Conservation (phyloP, 2,888 invertebrate genomes). For the Plemyria rubiginata region DNA sequence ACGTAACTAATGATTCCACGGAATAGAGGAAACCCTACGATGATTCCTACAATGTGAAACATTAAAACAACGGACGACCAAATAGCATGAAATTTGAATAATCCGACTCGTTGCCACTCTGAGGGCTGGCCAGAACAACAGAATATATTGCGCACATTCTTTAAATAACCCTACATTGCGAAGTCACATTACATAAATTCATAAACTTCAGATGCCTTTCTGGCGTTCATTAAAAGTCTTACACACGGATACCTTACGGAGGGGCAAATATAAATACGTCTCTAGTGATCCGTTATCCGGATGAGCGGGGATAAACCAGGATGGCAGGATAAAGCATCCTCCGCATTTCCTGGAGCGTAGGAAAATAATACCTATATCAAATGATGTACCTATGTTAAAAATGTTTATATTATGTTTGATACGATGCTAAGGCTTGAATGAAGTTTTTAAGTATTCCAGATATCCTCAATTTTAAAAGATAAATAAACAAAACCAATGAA, state of each 20-base stretch:
- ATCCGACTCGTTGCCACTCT: slow-evolving; percentile 45
- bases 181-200: slow-evolving; percentile 11
- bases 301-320: slow-evolving; percentile 36
- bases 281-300: slow-evolving; percentile 38
- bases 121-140: slow-evolving; percentile 48
- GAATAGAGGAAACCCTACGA: too few species aligned
- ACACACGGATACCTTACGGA: slow-evolving; percentile 26
- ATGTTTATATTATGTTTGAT: background rate
- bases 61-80: slow-evolving; percentile 55
- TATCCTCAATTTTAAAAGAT: too few species aligned
- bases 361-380: slow-evolving; percentile 25
- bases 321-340: slow-evolving; percentile 25
- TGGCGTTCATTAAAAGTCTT: slow-evolving; percentile 33
- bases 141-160: slow-evolving; percentile 43
- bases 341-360: slow-evolving; percentile 27
- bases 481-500: too few species aligned
- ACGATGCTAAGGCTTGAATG: background rate
- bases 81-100: slow-evolving; percentile 70
- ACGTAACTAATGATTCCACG: slow-evolving; percentile 13
- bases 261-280: slow-evolving; percentile 35
- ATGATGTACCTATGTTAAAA: slow-evolving; percentile 3
- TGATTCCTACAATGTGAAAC: slow-evolving; percentile 35
- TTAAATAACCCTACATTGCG: slow-evolving; percentile 27
- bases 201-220: background rate
- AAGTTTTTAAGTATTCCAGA: too few species aligned